phyloP scores from a whole-genome alignment of 2,113 vertebrate genomes.

The Zosterops borbonicus region DNA sequence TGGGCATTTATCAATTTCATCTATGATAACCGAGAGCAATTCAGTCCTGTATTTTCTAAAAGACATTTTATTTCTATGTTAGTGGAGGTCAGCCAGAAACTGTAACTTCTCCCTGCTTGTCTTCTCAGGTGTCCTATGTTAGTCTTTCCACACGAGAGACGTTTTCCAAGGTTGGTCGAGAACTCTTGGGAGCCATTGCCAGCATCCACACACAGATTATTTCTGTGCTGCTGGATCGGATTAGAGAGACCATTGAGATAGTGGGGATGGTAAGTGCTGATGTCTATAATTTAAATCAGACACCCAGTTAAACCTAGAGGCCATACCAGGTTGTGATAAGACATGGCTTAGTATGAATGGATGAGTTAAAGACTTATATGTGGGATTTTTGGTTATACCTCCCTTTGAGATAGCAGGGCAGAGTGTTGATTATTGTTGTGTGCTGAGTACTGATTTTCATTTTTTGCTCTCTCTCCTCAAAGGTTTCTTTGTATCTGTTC shows the following conservation, averaged over 20 bases:
- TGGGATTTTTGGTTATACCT: neutral
- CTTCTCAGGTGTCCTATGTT: conserved; percentile 88
- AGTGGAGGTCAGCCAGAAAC: neutral
- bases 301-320: neutral
- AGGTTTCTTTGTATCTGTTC: conserved; percentile 95
- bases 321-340: rapidly evolving
- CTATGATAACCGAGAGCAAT: rapidly evolving
- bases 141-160: conserved; percentile 89
- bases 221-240: conserved; percentile 85
- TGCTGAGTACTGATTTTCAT: neutral
- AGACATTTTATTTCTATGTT: rapidly evolving
- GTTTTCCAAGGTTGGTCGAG: conserved; percentile 94
- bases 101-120: neutral
- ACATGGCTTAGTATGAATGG: neutral
- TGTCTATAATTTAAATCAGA: neutral
- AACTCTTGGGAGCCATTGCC: conserved; percentile 88
- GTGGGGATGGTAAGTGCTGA: conserved; percentile 90
- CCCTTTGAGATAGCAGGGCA: neutral
- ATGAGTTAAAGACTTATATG: rapidly evolving
- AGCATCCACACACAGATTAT: conserved; percentile 84
- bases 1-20: neutral
- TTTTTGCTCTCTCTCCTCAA: neutral
- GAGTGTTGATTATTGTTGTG: neutral
- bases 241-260: conserved; percentile 88
- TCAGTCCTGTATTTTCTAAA: neutral